These are phyloP conservation scores for Lysandra bellargus DNA, from an alignment of 2,888 invertebrate genomes.

Conservation along the genomic window DNA sequence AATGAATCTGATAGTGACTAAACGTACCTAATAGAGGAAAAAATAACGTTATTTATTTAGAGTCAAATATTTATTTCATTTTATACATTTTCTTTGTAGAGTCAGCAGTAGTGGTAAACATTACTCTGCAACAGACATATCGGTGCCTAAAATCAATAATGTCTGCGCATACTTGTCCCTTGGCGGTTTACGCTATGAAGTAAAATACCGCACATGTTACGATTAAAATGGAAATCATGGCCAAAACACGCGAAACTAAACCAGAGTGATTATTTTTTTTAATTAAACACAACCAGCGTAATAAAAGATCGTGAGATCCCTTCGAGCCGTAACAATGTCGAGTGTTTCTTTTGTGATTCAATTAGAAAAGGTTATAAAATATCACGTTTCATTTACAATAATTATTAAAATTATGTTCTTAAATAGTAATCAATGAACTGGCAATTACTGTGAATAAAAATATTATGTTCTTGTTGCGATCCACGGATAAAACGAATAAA, in stretches of 20 bases:
- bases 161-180: conserved; percentile 60
- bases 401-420: background rate
- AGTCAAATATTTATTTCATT: conserved; percentile 9
- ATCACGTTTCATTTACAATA: background rate
- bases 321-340: background rate
- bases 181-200: conserved; percentile 42
- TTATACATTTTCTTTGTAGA: conserved; percentile 33
- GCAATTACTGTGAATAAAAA: too few relatives aligned
- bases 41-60: background rate
- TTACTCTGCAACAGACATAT: conserved; percentile 48
- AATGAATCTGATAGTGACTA: background rate
- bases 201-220: conserved; percentile 32
- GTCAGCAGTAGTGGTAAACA: conserved; percentile 53
- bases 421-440: background rate
- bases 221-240: conserved; percentile 28
- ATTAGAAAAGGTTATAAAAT: conserved; percentile 10
- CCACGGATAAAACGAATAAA: background rate
- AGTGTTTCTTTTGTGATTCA: background rate
- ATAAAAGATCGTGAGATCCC: background rate
- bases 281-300: conserved; percentile 10
- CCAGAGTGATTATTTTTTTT: conserved; percentile 10
- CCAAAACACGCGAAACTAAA: conserved; percentile 12
- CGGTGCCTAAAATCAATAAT: conserved; percentile 69
- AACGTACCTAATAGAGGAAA: background rate
- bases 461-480: background rate